Percentiles rank a stretch among this genome's conserved stretches.
Evolutionary conservation across 1,140 invertebrate species (phyloP).

Genomic region (Neelides sp.): DNA sequence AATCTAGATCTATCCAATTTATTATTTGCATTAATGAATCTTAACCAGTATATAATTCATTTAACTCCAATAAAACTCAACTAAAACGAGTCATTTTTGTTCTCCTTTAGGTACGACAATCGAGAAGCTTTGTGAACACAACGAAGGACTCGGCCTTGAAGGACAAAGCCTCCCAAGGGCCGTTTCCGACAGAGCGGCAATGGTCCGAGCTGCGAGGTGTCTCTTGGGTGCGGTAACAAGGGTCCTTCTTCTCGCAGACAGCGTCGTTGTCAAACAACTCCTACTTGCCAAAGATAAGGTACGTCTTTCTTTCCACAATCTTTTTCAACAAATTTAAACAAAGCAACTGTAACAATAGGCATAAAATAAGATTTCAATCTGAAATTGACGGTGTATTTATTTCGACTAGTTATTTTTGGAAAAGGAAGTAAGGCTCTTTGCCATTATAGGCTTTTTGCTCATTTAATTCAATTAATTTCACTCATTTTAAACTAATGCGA

Average conservation of each 20-base stretch:
- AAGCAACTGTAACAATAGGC: background rate
- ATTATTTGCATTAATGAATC: too few species aligned
- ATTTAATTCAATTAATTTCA: too few species aligned
- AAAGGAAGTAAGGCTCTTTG: too few species aligned
- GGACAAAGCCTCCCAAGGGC: slow-evolving; percentile 39
- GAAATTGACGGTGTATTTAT: slow-evolving; percentile 2
- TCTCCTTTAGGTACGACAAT: slow-evolving; percentile 71
- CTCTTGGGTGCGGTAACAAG: slow-evolving; percentile 88
- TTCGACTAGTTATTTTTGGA: too few species aligned
- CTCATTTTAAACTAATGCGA: too few species aligned
- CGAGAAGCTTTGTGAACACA: slow-evolving; percentile 73
- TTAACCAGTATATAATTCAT: too few species aligned
- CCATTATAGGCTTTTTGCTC: too few species aligned
- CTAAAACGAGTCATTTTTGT: too few species aligned
- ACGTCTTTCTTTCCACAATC: slow-evolving; percentile 27
- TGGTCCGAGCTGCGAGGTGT: slow-evolving; percentile 73
- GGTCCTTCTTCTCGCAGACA: slow-evolving; percentile 94
- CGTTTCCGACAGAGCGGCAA: slow-evolving; percentile 52
- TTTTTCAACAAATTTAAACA: too few species aligned
- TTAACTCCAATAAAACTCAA: too few species aligned
- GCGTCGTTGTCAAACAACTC: slow-evolving; percentile 93
- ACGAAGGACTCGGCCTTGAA: slow-evolving; percentile 18
- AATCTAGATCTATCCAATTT: too few species aligned
- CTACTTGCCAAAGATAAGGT: slow-evolving; percentile 93
- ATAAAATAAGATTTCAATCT: too few species aligned